Percentiles rank a stretch among this genome's conserved stretches.
Conservation (phyloP, 2,888 invertebrate genomes). For the Drosophila birchii region DNA sequence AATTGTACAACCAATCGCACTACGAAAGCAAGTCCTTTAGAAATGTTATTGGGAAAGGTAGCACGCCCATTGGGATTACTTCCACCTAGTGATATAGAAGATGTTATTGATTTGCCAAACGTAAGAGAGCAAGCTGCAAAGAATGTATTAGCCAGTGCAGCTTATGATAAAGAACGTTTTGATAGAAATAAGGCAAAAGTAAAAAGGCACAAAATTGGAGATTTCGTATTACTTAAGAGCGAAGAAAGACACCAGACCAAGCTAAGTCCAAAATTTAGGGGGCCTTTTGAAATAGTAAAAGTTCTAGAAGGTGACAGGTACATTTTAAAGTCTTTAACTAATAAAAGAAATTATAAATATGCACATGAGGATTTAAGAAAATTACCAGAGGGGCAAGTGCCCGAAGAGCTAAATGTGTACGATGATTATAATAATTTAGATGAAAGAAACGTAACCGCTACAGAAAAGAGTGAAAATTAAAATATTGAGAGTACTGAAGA, state of each 20-base stretch:
- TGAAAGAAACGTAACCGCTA: background rate
- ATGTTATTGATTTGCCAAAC: conserved; percentile 22
- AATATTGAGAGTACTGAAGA: too few species aligned
- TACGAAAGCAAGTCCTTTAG: conserved; percentile 15
- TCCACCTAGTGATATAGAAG: conserved; percentile 32
- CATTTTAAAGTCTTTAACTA: background rate
- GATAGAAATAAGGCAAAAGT: conserved; percentile 13
- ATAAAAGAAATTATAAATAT: background rate
- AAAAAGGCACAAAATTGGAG: conserved; percentile 19
- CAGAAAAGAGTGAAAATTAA: too few species aligned
- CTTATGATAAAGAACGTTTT: conserved; percentile 31
- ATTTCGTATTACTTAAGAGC: conserved; percentile 39
- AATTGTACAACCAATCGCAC: conserved; percentile 8
- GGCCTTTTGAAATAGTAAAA: background rate
- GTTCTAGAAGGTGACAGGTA: background rate
- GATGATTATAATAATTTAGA: background rate
- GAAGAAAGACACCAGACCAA: conserved; percentile 25
- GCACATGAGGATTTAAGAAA: too few species aligned
- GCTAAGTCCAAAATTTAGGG: background rate
- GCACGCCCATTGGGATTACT: conserved; percentile 25
- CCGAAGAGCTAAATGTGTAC: background rate
- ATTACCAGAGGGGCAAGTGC: too few species aligned
- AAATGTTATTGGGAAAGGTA: conserved; percentile 31
- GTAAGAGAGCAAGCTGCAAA: conserved; percentile 25
- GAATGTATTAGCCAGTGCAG: conserved; percentile 27